Base-by-base conservation (phyloP, 2,888 invertebrate species). In the Drosophila nr. perissopoda region DNA sequence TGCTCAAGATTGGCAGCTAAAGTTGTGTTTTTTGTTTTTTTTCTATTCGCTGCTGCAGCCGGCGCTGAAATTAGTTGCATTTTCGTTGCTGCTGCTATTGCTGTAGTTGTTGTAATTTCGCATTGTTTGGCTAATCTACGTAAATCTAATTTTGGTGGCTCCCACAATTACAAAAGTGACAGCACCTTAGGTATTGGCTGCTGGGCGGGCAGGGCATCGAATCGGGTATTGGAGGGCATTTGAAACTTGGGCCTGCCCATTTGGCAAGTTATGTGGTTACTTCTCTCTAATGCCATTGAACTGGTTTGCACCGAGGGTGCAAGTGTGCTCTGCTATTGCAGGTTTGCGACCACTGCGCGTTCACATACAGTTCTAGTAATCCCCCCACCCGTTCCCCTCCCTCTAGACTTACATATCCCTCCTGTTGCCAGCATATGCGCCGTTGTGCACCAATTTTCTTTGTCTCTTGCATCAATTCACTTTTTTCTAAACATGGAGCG, bases 41-140 rank as follows among this genome's bases (percentile, higher is more conserved):
- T 46, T 21, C 13, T 13, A 25, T 16, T 46, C 1, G 73, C 49
- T 62, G 64, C 76, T 61, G 67, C 76, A 67, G 72, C 76, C 70
- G 63, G 64, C 67, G 67, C 64, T 65, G 75, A 70, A 79, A 79
- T 78, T 76, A 79, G 79, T 51, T 79, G 79, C 70, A 70, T 70
- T 78, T 65, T 57, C 27, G 61, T 40, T 52, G 61, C 11, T 36
- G 61, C 53, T 34, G 48, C 40, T 67, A 52, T 63, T 61, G 70
- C 31, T 67, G 65, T 46, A 60, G 69, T 69, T 64, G 82, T 78
- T 82, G 88, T 79, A 84, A 84, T 83, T 88, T 89, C 76, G 81
- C 86, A 82, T 89, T 88, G 88, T 89, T 87, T 87, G 85, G 83
- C 84, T 88, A 89, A 87, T 88, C 87, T 87, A 82, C 69, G 78